Conservation (phyloP, 2,888 invertebrate species). For the Cerceris rybyensis region DNA sequence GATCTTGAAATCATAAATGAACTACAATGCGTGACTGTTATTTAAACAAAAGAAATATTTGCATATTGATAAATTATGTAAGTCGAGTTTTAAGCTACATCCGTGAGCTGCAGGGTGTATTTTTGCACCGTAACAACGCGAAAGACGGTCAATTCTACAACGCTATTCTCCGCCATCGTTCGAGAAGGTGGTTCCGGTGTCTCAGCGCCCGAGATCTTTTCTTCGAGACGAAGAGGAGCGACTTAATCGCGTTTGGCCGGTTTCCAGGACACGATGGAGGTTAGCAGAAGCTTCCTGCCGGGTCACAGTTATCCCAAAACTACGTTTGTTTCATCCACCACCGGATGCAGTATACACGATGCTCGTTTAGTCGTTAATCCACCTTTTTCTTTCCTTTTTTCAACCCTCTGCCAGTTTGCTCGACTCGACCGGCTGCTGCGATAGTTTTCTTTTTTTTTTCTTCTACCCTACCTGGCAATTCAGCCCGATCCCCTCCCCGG, state of each 20-base stretch:
- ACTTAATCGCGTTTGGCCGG: constrained; percentile 79
- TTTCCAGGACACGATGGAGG: constrained; percentile 73
- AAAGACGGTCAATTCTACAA: too few species aligned
- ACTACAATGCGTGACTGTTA: too few species aligned
- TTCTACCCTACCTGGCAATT: constrained; percentile 1
- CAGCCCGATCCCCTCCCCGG: not conserved
- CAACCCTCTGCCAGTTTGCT: too few species aligned
- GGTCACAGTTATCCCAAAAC: constrained; percentile 64
- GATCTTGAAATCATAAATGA: too few species aligned
- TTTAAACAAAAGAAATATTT: too few species aligned
- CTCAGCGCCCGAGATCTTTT: not conserved
- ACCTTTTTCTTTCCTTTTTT: constrained; percentile 1
- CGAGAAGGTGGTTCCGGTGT: too few species aligned
- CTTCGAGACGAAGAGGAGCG: constrained; percentile 28
- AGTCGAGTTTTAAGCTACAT: too few species aligned
- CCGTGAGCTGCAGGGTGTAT: too few species aligned
- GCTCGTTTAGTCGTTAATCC: constrained; percentile 11
- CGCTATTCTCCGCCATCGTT: too few species aligned
- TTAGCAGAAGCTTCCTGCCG: constrained; percentile 59
- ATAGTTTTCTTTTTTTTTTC: not conserved
- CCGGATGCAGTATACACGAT: constrained; percentile 34
- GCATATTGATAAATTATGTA: too few species aligned
- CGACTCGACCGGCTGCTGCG: too few species aligned
- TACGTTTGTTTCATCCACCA: constrained; percentile 65
- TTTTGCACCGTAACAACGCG: too few species aligned